Percentiles rank a stretch among this genome's conserved stretches.
Conservation (phyloP, 2,888 invertebrate species). For the Drosophila robusta region DNA sequence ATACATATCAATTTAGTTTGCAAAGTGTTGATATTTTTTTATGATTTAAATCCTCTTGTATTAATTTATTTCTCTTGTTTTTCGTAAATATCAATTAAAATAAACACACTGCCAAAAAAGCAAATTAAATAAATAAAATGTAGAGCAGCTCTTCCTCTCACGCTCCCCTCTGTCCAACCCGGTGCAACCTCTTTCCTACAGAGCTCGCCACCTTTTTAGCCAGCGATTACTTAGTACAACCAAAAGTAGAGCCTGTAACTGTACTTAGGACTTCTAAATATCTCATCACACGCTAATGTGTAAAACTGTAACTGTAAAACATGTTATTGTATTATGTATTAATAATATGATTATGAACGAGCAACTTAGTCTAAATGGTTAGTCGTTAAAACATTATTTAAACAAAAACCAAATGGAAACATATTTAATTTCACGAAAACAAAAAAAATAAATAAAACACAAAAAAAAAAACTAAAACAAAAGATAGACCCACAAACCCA, state of each 20-base stretch:
- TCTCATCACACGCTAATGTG: slow-evolving; percentile 42
- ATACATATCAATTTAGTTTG: slow-evolving; percentile 7
- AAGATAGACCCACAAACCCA: slow-evolving; percentile 44
- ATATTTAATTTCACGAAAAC: slow-evolving; percentile 57
- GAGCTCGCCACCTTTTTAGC: slow-evolving; percentile 35
- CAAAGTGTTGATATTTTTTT: background rate
- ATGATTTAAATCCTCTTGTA: no score
- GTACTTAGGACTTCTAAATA: slow-evolving; percentile 59
- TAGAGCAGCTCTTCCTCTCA: slow-evolving; percentile 40
- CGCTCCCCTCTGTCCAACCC: slow-evolving; percentile 34
- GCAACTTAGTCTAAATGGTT: slow-evolving; percentile 74
- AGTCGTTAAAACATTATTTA: slow-evolving; percentile 71
- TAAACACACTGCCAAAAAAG: slow-evolving; percentile 61
- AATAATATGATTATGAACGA: slow-evolving; percentile 65
- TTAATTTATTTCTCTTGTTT: background rate
- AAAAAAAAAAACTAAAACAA: slow-evolving; percentile 23
- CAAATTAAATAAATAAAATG: slow-evolving; percentile 15
- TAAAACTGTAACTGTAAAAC: slow-evolving; percentile 74
- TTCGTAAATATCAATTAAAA: slow-evolving; percentile 57
- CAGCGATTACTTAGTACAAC: slow-evolving; percentile 49
- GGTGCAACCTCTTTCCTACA: slow-evolving; percentile 27
- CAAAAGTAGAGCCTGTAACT: slow-evolving; percentile 48
- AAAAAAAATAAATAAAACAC: slow-evolving; percentile 16
- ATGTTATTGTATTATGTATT: slow-evolving; percentile 73
- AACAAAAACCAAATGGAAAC: slow-evolving; percentile 40